Evolutionary conservation across 2,888 invertebrate species (phyloP).

Genomic region (Platycheirus albimanus): DNA sequence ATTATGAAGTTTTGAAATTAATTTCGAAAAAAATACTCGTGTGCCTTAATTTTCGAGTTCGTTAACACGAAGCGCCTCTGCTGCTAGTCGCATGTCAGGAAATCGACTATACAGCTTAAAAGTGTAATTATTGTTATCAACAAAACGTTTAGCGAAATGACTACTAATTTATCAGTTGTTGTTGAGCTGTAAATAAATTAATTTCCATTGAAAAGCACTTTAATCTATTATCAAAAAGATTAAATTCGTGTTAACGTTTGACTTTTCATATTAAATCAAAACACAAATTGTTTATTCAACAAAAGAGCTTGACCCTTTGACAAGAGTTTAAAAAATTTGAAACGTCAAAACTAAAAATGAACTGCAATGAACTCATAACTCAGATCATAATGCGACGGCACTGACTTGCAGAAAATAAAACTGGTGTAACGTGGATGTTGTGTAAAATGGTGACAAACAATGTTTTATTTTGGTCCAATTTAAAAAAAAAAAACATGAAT

Average conservation of each 20-base stretch:
- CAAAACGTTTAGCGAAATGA: constrained; percentile 26
- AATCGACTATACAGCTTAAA: not conserved
- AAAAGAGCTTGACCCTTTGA: constrained; percentile 12
- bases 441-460: not conserved
- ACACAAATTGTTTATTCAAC: constrained; percentile 14
- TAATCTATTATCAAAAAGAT: not conserved
- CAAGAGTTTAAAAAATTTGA: not conserved
- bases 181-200: constrained; percentile 7
- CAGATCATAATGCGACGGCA: not conserved
- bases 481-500: no score
- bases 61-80: constrained; percentile 11
- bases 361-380: constrained; percentile 20
- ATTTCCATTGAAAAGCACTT: constrained; percentile 4
- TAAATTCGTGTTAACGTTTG: not conserved
- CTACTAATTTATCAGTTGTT: constrained; percentile 8
- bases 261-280: not conserved
- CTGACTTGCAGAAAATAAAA: not conserved
- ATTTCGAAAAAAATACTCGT: not conserved
- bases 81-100: not conserved
- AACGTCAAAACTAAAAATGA: constrained; percentile 9
- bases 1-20: constrained; percentile 9
- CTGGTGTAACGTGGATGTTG: not conserved
- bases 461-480: not conserved
- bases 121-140: constrained; percentile 31
- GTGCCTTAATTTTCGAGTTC: constrained; percentile 4